These are phyloP conservation scores for Chrysopilus asiliformis DNA, from an alignment of 2,888 invertebrate species.

Conservation along the genomic window DNA sequence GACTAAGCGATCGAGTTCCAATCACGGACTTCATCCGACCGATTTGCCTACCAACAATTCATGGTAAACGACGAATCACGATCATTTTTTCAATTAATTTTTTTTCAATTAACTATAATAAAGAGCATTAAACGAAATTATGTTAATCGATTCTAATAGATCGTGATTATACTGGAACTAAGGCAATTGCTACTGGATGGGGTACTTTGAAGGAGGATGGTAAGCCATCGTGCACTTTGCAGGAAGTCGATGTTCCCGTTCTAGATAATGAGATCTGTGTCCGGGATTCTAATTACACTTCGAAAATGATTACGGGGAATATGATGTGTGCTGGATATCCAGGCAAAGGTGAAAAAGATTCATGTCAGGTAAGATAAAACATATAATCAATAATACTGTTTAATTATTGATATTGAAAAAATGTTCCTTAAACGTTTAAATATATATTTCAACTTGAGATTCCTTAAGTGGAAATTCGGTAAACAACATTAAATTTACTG, in stretches of 20 bases:
- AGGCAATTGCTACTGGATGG: constrained; percentile 73
- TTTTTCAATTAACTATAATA: too few relatives aligned
- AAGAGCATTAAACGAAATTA: too few relatives aligned
- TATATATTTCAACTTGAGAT: too few relatives aligned
- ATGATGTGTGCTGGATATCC: constrained; percentile 79
- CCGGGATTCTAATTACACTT: constrained; percentile 60
- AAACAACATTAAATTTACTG: too few relatives aligned
- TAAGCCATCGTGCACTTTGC: constrained; percentile 67
- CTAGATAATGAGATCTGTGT: constrained; percentile 52
- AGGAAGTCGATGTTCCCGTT: constrained; percentile 65
- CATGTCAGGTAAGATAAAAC: constrained; percentile 79
- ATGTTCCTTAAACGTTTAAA: too few relatives aligned
- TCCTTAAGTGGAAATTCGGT: too few relatives aligned
- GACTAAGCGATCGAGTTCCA: constrained; percentile 68
- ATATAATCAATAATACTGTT: too few relatives aligned
- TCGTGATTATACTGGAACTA: constrained; percentile 55
- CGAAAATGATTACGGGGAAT: constrained; percentile 74
- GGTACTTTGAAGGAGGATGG: constrained; percentile 78
- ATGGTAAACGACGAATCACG: too few relatives aligned
- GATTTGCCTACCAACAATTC: constrained; percentile 61
- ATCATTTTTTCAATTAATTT: too few relatives aligned
- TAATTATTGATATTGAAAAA: too few relatives aligned
- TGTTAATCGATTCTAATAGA: too few relatives aligned
- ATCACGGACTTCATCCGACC: constrained; percentile 67
- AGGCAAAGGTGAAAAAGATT: constrained; percentile 56